Evolutionary conservation across 2,113 vertebrate species (phyloP).

Genomic region (Arvicanthis niloticus): DNA sequence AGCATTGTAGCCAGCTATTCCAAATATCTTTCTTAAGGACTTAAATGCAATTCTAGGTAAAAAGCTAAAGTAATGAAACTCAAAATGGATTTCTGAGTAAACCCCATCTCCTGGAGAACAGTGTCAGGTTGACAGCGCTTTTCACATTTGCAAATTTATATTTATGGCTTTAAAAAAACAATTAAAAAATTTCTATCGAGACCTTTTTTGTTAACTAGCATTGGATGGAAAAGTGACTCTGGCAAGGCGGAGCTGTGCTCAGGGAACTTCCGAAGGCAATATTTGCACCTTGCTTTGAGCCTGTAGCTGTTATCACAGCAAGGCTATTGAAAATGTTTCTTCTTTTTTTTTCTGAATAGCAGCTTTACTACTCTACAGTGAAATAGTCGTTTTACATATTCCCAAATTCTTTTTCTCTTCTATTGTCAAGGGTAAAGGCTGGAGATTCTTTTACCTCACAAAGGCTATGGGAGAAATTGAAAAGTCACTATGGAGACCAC

Average conservation of each 20-base stretch:
- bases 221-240: not conserved
- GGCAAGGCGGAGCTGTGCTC: not conserved
- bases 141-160: not conserved
- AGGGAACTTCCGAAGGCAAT: not conserved
- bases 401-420: not conserved
- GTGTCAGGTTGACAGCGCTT: not conserved
- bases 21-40: not conserved
- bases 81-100: slow-evolving; percentile 2
- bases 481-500: slow-evolving; percentile 70
- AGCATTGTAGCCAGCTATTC: not conserved
- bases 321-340: not conserved
- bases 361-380: not conserved
- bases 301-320: not conserved
- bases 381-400: not conserved
- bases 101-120: not conserved
- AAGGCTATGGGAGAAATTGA: not conserved
- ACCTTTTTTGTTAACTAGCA: not conserved
- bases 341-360: not conserved
- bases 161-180: not conserved
- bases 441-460: slow-evolving; percentile 63
- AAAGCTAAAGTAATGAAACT: not conserved
- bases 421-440: not conserved
- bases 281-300: slow-evolving; percentile 15
- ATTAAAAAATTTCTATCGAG: not conserved
- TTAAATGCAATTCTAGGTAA: not conserved